Evolutionary conservation across 2,113 vertebrate genomes (phyloP).

Genomic region (Labrus mixtus): DNA sequence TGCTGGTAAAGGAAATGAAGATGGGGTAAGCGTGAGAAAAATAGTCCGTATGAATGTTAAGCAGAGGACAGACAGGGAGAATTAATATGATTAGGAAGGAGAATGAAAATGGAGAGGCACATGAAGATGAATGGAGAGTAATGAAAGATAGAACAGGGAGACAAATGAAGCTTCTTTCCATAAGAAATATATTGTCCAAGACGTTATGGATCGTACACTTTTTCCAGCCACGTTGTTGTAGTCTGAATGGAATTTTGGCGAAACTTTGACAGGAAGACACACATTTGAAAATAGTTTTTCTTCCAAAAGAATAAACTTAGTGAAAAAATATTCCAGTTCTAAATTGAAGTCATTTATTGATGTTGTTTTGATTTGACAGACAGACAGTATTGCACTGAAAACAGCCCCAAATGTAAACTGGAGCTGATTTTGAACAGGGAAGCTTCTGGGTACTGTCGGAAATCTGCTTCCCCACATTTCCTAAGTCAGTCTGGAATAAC

Average conservation of each 20-base stretch:
- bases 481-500: conserved; percentile 55
- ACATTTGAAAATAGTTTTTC: neutral
- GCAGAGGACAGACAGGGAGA: conserved; percentile 45
- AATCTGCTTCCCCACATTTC: conserved; percentile 50
- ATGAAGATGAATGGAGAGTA: conserved; percentile 60
- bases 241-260: conserved; percentile 18
- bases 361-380: conserved; percentile 47
- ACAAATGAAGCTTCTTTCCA: conserved; percentile 35
- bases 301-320: conserved; percentile 15
- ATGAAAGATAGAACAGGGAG: conserved; percentile 45
- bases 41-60: conserved; percentile 61
- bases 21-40: conserved; percentile 49
- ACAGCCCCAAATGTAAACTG: neutral
- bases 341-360: conserved; percentile 28
- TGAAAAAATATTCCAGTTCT: conserved; percentile 6
- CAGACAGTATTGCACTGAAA: neutral
- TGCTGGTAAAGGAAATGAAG: conserved; percentile 73
- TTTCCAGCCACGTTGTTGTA: conserved; percentile 16
- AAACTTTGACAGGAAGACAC: conserved; percentile 26
- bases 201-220: conserved; percentile 40
- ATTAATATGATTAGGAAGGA: conserved; percentile 68
- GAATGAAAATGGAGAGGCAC: conserved; percentile 54
- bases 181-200: conserved; percentile 35
- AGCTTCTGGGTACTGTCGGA: conserved; percentile 40
- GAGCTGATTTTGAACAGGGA: conserved; percentile 31